Evolutionary conservation across 1,140 invertebrate genomes (phyloP), one percentile per base, ranked within the genome.

Genomic region (Akabosia matsudoensis): DNA sequence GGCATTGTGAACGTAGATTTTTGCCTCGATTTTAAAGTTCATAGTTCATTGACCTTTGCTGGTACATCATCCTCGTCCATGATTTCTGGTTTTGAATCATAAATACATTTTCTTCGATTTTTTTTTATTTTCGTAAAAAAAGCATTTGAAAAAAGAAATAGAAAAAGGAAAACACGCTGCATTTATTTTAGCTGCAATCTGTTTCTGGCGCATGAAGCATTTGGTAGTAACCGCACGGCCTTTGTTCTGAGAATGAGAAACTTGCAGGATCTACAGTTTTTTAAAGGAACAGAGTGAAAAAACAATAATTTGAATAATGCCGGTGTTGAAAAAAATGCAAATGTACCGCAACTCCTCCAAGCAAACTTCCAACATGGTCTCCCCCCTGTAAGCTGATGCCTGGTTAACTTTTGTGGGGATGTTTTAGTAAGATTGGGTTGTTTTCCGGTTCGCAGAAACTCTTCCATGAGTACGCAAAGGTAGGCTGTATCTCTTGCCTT

Each of bases 381-480:
- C 30, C 61, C 61, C n/a, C 31, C 31, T 7, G 61, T 67, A 30
- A 67, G 31, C 4, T 7, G 28, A 1, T 67, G 13, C 28, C 31
- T 67, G 4, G 28, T 30, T 7, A 67, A 10, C 22, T 28, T 31
- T 10, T 67, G 10, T n/a, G 61, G 61, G n/a, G 61, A 7, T 30
- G 30, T 67, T 22, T 67, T 67, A 4, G 24, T 67, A 2, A 67
- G n/a, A 67, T 22, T 72, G 7, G 75, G 75, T 33, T 76, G 70
- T 7, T 72, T 33, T 33, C 75, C 75, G 10, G 70, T 73, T 13
- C 26, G 24, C 22, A 61, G 37, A n/a, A 72, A 76, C 4, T 76
- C 70, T 7, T 76, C 45, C 31, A 76, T 76, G 7, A 76, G 67
- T 10, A 4, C 24, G n/a, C 75, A 76, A 0, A 76, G 70, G 70